Base-by-base conservation (phyloP, 1,140 invertebrate species). In the Calosoma granatense region DNA sequence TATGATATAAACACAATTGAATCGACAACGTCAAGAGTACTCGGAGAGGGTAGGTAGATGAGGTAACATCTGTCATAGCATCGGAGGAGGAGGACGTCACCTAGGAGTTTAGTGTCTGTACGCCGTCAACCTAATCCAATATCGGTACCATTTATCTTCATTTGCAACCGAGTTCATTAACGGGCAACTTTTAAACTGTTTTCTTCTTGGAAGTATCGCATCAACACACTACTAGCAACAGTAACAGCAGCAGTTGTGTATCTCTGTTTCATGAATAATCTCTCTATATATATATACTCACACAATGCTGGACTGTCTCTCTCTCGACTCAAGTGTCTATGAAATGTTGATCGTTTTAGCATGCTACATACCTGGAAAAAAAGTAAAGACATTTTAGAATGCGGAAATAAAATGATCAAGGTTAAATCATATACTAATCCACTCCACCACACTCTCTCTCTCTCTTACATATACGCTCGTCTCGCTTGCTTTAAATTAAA, bases 81-180 rank as follows among this genome's bases (percentile, higher is more conserved):
- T 47, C 41, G 41, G 3, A 6, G 26, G 6, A n/a, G 26, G 26
- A 36, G n/a, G n/a, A 47, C 17, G 41, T 3, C 41, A 47, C 41
- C 41, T 47, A 11, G 41, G 41, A 47, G 41, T 47, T 47, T 47
- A 47, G 17, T 53, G 51, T 53, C 51, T 53, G 51, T 22, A 4
- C 22, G 3, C 19, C 66, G 64, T 66, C 66, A 63, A 53, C 59
- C 64, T 70, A 72, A 72, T 72, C 68, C 70, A 72, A 72, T 72
- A 70, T 70, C 62, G 47, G 55, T 64, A 67, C 64, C 69, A 72
- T 72, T 72, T 71, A 72, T 72, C 70, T 72, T 72, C 70, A 71
- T 72, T 72, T 72, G 64, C 60, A 57, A 64, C 57, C 67, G 65
- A 64, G 64, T 70, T 72, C 70, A 72, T 71, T 72, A 72, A 69